These are phyloP conservation scores for Sciaenops ocellatus DNA, from an alignment of 2,797 vertebrate species.

Conservation along the genomic window DNA sequence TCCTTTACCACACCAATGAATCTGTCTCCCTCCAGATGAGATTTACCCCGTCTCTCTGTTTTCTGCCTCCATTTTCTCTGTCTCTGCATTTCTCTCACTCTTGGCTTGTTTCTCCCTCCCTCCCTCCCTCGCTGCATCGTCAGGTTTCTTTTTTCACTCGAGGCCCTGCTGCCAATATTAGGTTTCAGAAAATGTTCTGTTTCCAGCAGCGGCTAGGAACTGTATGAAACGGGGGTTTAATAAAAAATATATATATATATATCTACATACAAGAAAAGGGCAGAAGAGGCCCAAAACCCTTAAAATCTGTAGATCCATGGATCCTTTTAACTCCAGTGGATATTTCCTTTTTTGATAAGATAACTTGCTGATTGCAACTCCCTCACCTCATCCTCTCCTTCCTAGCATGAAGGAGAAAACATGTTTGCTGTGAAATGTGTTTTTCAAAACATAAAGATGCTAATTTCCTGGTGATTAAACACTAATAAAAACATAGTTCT, in stretches of 20 bases:
- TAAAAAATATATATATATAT: constrained; percentile 27
- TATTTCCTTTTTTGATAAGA: constrained; percentile 21
- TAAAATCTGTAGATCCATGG: constrained; percentile 32
- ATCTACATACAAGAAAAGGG: constrained; percentile 37
- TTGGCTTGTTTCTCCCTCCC: constrained; percentile 26
- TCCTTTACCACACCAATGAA: constrained; percentile 64
- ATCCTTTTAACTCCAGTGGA: constrained; percentile 35
- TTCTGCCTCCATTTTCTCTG: constrained; percentile 47
- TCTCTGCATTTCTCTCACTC: constrained; percentile 28
- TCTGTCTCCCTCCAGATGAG: constrained; percentile 65
- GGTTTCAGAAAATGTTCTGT: constrained; percentile 72
- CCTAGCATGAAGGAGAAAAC: no score
- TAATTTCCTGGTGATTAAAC: no score
- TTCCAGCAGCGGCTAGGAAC: constrained; percentile 53
- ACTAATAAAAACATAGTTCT: no score
- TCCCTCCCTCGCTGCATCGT: constrained; percentile 14
- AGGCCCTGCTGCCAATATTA: constrained; percentile 70
- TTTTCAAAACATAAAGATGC: no score
- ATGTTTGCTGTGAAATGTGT: no score
- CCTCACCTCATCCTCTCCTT: no score
- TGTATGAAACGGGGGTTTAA: constrained; percentile 70
- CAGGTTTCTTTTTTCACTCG: constrained; percentile 59
- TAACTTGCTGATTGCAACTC: no score
- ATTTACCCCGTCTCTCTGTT: constrained; percentile 51
- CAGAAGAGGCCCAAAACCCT: constrained; percentile 46